These are phyloP conservation scores for Cuculus canorus DNA, from an alignment of 2,797 vertebrate species.

Conservation along the genomic window DNA sequence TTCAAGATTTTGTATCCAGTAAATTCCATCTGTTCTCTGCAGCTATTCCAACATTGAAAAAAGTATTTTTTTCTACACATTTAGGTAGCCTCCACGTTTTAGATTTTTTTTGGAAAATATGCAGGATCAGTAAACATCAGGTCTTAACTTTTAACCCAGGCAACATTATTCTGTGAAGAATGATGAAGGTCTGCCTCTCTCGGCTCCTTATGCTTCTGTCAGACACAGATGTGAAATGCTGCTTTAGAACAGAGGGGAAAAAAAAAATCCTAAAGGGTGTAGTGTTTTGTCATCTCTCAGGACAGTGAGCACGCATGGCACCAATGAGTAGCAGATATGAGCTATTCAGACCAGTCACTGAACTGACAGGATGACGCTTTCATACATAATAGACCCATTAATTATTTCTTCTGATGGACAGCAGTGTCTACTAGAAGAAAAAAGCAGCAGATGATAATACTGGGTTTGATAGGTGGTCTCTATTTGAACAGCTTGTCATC, in stretches of 20 bases:
- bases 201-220: constrained; percentile 73
- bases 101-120: constrained; percentile 38
- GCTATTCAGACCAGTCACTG: constrained; percentile 76
- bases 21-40: constrained; percentile 57
- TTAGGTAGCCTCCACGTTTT: constrained; percentile 4
- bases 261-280: constrained; percentile 86
- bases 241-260: constrained; percentile 71
- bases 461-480: constrained; percentile 68
- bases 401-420: constrained; percentile 80
- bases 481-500: constrained; percentile 75
- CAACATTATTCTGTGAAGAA: constrained; percentile 42
- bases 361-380: constrained; percentile 76
- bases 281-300: constrained; percentile 86
- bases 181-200: constrained; percentile 67
- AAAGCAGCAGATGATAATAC: constrained; percentile 66
- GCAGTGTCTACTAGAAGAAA: constrained; percentile 71
- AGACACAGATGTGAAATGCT: constrained; percentile 83
- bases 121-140: constrained; percentile 7
- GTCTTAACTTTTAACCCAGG: constrained; percentile 75
- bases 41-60: constrained; percentile 50
- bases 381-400: constrained; percentile 79
- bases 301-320: constrained; percentile 85
- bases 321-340: constrained; percentile 78
- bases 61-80: constrained; percentile 57
- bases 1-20: constrained; percentile 44